phyloP scores from a whole-genome alignment of 2,113 vertebrate species.

The Hypomesus transpacificus region DNA sequence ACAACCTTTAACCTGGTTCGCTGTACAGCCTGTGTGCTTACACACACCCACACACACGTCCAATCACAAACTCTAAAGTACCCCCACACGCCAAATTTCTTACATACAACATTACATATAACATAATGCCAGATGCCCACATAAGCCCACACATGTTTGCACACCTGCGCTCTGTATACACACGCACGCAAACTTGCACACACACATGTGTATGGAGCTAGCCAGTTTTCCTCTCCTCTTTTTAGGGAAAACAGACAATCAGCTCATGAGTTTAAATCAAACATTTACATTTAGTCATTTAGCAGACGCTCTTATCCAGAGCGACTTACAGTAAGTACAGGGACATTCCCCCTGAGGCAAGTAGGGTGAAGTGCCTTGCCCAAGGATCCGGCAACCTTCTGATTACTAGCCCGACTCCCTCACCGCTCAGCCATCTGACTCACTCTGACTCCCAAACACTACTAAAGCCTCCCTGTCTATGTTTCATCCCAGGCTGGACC shows the following conservation, averaged over 20 bases:
- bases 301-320: no score
- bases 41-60: not conserved
- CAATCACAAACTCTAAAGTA: not conserved
- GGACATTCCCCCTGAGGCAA: no score
- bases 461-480: constrained; percentile 53
- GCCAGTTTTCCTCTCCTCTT: not conserved
- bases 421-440: no score
- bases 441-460: no score
- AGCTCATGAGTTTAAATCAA: constrained; percentile 63
- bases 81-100: not conserved
- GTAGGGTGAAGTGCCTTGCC: no score
- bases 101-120: not conserved
- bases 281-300: no score
- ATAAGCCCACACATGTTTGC: constrained; percentile 7
- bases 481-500: constrained; percentile 42
- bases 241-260: constrained; percentile 56
- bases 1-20: not conserved
- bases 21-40: not conserved
- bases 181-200: no score
- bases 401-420: no score
- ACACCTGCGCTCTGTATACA: no score
- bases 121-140: not conserved
- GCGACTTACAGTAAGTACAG: no score
- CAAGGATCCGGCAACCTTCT: no score
- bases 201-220: not conserved